Base-by-base conservation (phyloP, 2,113 vertebrate genomes). In the Saccopteryx leptura region DNA sequence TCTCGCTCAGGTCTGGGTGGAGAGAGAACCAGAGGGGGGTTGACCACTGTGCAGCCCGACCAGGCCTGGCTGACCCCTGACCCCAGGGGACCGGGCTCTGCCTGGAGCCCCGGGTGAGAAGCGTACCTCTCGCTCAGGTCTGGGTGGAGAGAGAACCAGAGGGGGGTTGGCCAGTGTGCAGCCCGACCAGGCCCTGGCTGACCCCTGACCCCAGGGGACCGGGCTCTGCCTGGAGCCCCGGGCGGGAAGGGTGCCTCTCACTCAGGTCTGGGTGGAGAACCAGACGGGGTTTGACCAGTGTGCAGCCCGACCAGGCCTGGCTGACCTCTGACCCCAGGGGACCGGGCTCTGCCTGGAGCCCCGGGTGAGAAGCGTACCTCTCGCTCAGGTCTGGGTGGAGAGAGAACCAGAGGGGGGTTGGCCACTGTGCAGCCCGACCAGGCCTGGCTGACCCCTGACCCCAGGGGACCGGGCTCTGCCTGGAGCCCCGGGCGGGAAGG, bases 401-500 rank as follows among this genome's bases (percentile, higher is more conserved):
- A 39, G 24, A 2, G 80, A 61, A 19, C 31, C 33, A 14, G 52
- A 48, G 46, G 46, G n/a, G 52, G 17, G 61, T 24, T 14, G 15
- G 60, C 58, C 58, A 31, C 63, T 12, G 11, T 26, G 52, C 18
- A 18, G 28, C 39, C 39, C 39, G 39, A 39, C 39, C 39, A 39
- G 39, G 39, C 39, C 2, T 39, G 39, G 39, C 39, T 39, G 39
- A 39, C 75, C 63, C 19, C 23, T 10, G 84, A 18, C 14, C 52
- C 56, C 5, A 2, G 15, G 21, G 26, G 0, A 13, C 1, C 1
- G 9, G 31, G n/a, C 54, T 86, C 50, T 33, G 26, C 72, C 56
- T 7, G 21, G 81, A 9, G 0, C 33, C 54, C 31, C 2, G 46
- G 76, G 46, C 3, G 3, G 26, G 1, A 48, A 1, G 6, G 1